Evolutionary conservation across 2,888 invertebrate genomes (phyloP), one percentile per base, ranked within the genome.

Genomic region (Sylvicola fuscatus): DNA sequence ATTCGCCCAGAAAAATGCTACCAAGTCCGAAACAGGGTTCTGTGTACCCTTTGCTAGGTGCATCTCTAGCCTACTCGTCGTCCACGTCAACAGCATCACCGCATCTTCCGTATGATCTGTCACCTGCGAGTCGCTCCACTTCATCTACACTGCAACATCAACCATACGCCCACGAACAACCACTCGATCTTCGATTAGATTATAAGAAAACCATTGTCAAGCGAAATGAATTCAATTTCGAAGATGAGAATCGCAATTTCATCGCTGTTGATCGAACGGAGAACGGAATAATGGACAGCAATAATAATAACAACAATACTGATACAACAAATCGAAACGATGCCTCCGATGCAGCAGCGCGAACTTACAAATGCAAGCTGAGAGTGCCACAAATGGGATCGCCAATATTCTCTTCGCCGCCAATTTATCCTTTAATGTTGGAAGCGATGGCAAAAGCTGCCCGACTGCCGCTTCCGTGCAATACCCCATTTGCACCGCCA

Each of bases 181-280:
- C 90, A 2, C 65, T 90, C 39, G 92, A 90, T 58, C 67, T 92
- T 39, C 71, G 89, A 50, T 70, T 89, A 47, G 80, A 82, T 40
- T 79, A 80, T 58, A 86, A 89, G 55, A 79, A 86, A 56, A 50
- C 58, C 17, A 55, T 58, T 5, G 44, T 61, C 38, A 31, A 31
- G 3, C 13, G 14, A 14, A 31, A 31, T 31, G 14, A 12, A 44
- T 32, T 36, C 33, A 60, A 67, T 41, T 61, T 81, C 14, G 78
- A 83, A 56, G 86, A 86, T 57, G 86, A 86, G 59, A 86, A 86
- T 58, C 77, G 81, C 54, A 86, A 86, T 58, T 65, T 84, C 41
- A 78, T 84, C 43, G 48, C 60, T 35, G 42, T 21, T 16, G 45
- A 48, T 37, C 60, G 60, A n/a, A 68, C 70, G 26, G 68, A 70